Evolutionary conservation across 2,113 vertebrate species (phyloP).

Genomic region (Telmatochromis brachygnathus): DNA sequence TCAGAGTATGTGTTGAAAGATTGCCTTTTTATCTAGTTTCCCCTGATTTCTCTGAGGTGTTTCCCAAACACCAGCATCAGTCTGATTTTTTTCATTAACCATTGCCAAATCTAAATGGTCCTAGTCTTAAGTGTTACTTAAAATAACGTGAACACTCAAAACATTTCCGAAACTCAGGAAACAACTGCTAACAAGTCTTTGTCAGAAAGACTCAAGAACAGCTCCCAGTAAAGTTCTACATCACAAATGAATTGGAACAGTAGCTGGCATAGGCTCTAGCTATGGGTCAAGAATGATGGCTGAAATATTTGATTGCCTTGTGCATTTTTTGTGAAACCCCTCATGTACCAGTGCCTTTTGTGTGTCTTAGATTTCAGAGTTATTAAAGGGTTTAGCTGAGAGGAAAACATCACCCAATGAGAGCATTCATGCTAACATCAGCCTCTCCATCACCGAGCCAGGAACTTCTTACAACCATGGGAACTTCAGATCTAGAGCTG

Average conservation of each 20-base stretch:
- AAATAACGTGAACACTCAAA: not conserved
- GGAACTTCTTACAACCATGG: not conserved
- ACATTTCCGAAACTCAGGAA: not conserved
- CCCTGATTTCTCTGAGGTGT: not conserved
- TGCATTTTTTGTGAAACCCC: not conserved
- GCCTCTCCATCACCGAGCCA: not conserved
- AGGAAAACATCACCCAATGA: not conserved
- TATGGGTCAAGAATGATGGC: not conserved
- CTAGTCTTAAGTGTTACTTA: not conserved
- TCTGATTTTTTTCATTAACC: not conserved
- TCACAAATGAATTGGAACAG: not conserved
- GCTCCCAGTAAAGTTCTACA: not conserved
- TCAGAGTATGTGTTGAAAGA: not conserved
- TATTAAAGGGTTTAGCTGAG: not conserved
- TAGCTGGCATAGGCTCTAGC: not conserved
- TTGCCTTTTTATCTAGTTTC: not conserved
- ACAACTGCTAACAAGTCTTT: fast-evolving
- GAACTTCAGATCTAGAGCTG: not conserved
- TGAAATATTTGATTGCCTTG: not conserved
- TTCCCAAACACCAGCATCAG: not conserved
- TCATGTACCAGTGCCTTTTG: not conserved
- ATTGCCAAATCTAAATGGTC: not conserved
- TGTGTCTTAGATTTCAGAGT: not conserved
- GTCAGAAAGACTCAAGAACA: not conserved
- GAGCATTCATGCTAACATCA: not conserved